Evolutionary conservation across 2,888 invertebrate species (phyloP).

Genomic region (Watsonalla cultraria): DNA sequence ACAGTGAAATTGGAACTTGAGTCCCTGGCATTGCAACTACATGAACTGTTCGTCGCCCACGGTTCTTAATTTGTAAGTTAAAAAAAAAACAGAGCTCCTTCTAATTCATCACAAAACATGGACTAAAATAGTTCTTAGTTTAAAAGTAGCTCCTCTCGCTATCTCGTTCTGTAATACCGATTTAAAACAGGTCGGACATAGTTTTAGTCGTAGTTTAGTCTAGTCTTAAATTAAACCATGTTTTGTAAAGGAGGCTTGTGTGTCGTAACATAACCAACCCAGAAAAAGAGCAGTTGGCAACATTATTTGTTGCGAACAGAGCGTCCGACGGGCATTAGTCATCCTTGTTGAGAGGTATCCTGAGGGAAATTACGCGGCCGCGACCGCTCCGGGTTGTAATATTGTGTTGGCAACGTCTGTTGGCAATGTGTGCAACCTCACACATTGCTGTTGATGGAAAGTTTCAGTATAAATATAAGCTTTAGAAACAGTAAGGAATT

Average conservation of each 20-base stretch:
- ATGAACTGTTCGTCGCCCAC: no score
- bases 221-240: neutral
- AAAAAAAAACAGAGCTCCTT: no score
- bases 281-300: conserved; percentile 12
- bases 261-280: conserved; percentile 11
- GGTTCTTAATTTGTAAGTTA: no score
- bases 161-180: no score
- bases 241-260: neutral
- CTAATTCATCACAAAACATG: no score
- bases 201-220: neutral
- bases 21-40: no score
- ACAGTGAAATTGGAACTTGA: no score
- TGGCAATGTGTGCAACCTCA: neutral
- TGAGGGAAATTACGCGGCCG: conserved; percentile 66
- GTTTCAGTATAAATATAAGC: neutral
- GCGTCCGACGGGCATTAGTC: conserved; percentile 64
- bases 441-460: neutral
- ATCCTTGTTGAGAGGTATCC: conserved; percentile 69
- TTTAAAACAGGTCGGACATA: no score
- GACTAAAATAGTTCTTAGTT: no score
- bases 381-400: conserved; percentile 20
- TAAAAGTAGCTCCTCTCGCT: no score
- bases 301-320: conserved; percentile 31
- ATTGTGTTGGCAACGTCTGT: conserved; percentile 11
- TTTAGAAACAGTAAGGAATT: neutral